Base-by-base conservation (phyloP, 2,113 vertebrate genomes). In the Pyxicephalus adspersus region DNA sequence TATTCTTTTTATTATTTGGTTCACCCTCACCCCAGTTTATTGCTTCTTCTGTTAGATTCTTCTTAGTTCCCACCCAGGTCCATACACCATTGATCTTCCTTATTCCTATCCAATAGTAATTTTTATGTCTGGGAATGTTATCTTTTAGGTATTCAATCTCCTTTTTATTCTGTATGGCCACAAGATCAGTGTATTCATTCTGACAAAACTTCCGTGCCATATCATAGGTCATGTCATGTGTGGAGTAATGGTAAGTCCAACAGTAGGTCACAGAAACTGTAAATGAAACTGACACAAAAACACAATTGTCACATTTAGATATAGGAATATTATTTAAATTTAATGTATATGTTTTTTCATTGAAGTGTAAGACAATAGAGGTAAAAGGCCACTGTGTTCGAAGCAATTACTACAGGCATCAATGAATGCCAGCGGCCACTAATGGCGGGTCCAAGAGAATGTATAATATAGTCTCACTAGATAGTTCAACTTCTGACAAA, bases 101-200 rank as follows among this genome's bases (percentile, higher is more conserved):
- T 83, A 98, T 96, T 20, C 97, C 97, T 0, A 98, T 98, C 97
- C 97, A 99, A 84, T 98, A 98, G 83, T 99, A 95, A 0, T 0
- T 54, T 0, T 0, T 0, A 0, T 84, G 80, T 29, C 1, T 54
- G 11, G 96, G 96, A 17, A 98, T 73, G 80, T 28, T 52, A 0
- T 15, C 5, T 2, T 94, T 94, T 81, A 99, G 95, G 83, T 98
- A 83, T 17, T 38, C 19, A 0, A 96, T 96, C 88, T 99, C 97
- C 1, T 76, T 85, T 86, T 93, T 88, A 86, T 98, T 98, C 89
- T 98, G 96, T 86, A 99, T 99, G 0, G 96, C 97, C 84, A 98
- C 96, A 85, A 99, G 90, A 76, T 99, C 95, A 0, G 96, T 98
- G 87, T 92, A 95, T 64, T 54, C 0, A 2, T 20, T 26, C 86